Evolutionary conservation across 2,797 vertebrate genomes (phyloP).

Genomic region (Masticophis lateralis): DNA sequence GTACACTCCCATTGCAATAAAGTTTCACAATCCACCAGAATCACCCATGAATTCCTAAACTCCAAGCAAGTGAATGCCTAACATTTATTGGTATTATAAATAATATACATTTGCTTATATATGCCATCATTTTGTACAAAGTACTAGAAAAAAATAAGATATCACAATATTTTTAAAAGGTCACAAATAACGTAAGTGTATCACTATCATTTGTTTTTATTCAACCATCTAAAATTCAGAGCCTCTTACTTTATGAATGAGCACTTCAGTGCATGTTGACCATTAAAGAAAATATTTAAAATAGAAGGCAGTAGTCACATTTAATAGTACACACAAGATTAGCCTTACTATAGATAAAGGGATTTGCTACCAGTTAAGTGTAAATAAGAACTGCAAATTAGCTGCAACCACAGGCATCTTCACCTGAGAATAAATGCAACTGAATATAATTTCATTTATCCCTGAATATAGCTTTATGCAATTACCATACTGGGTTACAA

Average conservation of each 20-base stretch:
- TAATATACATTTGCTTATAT: background rate
- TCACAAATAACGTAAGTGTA: background rate
- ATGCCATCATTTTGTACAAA: constrained; percentile 13
- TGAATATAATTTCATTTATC: background rate
- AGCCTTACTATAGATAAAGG: background rate
- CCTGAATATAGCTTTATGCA: background rate
- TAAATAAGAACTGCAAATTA: background rate
- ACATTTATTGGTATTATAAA: background rate
- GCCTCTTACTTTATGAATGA: constrained; percentile 14
- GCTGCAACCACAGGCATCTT: background rate
- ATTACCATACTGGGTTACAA: background rate
- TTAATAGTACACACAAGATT: background rate
- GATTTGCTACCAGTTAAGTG: background rate
- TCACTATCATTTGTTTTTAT: background rate
- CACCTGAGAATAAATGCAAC: background rate
- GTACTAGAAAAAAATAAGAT: background rate
- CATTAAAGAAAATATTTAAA: background rate
- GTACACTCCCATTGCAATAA: background rate
- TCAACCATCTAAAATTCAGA: constrained; percentile 31
- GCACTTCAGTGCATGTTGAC: background rate
- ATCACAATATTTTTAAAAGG: background rate
- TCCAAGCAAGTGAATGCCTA: background rate
- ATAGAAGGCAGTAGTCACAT: background rate
- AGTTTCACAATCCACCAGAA: background rate
- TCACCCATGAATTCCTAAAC: background rate